Evolutionary conservation across 2,113 vertebrate species (phyloP).

Genomic region (Nicator chloris): DNA sequence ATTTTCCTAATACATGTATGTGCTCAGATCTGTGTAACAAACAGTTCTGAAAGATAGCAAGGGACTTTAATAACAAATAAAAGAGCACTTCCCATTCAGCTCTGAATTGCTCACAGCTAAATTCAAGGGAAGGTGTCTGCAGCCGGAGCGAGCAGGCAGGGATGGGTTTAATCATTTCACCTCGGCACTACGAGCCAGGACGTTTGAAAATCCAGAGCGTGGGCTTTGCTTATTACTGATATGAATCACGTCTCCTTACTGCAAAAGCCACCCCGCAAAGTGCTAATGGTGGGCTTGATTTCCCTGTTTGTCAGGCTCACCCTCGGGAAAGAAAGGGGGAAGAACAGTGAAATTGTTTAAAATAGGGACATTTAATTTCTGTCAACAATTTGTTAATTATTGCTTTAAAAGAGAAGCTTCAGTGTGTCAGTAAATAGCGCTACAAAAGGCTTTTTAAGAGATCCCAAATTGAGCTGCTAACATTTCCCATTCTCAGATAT

Average conservation of each 20-base stretch:
- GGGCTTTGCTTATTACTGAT: slow-evolving; percentile 51
- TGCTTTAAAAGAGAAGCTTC: slow-evolving; percentile 63
- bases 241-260: slow-evolving; percentile 56
- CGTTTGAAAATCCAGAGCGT: slow-evolving; percentile 18
- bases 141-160: slow-evolving; percentile 30
- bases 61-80: slow-evolving; percentile 66
- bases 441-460: slow-evolving; percentile 71
- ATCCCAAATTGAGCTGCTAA: slow-evolving; percentile 70
- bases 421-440: slow-evolving; percentile 64
- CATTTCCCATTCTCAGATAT: slow-evolving; percentile 66
- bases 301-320: slow-evolving; percentile 51
- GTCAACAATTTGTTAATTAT: slow-evolving; percentile 78
- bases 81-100: slow-evolving; percentile 59
- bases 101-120: slow-evolving; percentile 67
- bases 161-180: slow-evolving; percentile 68
- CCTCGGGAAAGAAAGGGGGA: slow-evolving; percentile 37
- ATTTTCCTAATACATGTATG: slow-evolving; percentile 16
- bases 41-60: slow-evolving; percentile 34
- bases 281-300: slow-evolving; percentile 42
- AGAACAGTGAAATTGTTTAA: slow-evolving; percentile 63
- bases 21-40: slow-evolving; percentile 19
- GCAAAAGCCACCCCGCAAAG: not conserved
- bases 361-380: slow-evolving; percentile 73
- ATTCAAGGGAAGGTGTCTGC: slow-evolving; percentile 36
- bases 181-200: slow-evolving; percentile 46